Conservation (phyloP, 2,888 invertebrate genomes). For the Anthophora plumipes region DNA sequence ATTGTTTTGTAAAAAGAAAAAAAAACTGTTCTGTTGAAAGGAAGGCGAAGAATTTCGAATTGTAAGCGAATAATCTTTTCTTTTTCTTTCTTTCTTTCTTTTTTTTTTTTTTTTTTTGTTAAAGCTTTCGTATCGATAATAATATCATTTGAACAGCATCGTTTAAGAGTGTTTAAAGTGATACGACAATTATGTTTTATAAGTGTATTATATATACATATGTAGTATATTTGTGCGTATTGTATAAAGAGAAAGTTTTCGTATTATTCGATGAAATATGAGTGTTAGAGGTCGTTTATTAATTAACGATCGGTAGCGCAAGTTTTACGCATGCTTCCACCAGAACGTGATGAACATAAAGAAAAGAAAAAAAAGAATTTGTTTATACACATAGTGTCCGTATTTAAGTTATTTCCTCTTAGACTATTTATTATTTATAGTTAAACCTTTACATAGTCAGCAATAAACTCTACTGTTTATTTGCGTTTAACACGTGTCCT, state of each 20-base stretch:
- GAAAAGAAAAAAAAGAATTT: too few relatives aligned
- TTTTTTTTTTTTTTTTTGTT: conserved; percentile 23
- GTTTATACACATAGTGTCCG: not conserved
- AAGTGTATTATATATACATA: conserved; percentile 44
- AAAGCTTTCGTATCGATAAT: conserved; percentile 20
- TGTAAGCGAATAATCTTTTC: conserved; percentile 12
- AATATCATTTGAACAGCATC: conserved; percentile 8
- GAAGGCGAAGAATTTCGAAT: not conserved
- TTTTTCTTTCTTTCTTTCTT: too few relatives aligned
- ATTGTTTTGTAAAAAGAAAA: conserved; percentile 22
- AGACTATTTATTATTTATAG: conserved; percentile 49
- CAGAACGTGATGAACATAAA: not conserved
- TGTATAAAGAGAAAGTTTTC: conserved; percentile 47
- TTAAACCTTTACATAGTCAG: conserved; percentile 32
- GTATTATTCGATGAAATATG: conserved; percentile 33
- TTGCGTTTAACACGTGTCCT: conserved; percentile 29
- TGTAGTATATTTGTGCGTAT: conserved; percentile 41
- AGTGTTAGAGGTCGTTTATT: conserved; percentile 7
- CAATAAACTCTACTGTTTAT: conserved; percentile 46
- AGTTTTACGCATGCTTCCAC: conserved; percentile 15
- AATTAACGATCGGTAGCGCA: conserved; percentile 25
- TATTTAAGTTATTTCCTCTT: conserved; percentile 45
- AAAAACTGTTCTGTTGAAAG: conserved; percentile 4
- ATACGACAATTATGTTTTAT: conserved; percentile 32
- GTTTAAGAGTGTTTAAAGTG: conserved; percentile 11